Evolutionary conservation across 2,888 invertebrate genomes (phyloP).

Genomic region (Laothoe populi): DNA sequence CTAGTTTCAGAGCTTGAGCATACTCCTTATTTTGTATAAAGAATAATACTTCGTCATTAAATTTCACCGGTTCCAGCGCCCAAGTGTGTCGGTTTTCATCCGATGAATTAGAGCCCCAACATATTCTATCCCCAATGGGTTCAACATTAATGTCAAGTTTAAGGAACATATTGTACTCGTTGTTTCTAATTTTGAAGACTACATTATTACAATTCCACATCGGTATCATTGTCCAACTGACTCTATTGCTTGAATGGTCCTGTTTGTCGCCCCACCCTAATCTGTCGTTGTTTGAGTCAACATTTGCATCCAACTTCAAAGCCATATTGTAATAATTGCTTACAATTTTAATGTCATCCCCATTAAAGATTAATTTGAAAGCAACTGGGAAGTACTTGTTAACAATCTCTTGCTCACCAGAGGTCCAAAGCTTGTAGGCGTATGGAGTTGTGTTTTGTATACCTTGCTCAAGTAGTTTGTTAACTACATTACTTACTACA

Average conservation of each 20-base stretch:
- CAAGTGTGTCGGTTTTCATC: conserved; percentile 39
- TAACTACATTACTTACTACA: conserved; percentile 38
- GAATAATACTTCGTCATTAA: conserved; percentile 43
- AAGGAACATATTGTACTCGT: conserved; percentile 43
- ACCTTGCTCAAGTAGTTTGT: conserved; percentile 39
- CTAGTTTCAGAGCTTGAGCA: conserved; percentile 46
- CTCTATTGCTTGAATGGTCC: conserved; percentile 38
- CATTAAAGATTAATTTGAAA: conserved; percentile 43
- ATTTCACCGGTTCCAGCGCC: conserved; percentile 45
- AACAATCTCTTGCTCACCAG: conserved; percentile 37
- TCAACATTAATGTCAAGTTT: conserved; percentile 42
- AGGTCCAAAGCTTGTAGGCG: conserved; percentile 48
- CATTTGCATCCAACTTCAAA: conserved; percentile 41
- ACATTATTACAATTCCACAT: conserved; percentile 42
- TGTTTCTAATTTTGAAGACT: conserved; percentile 47
- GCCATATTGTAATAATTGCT: conserved; percentile 41
- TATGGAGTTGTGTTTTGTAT: conserved; percentile 39
- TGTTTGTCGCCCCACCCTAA: conserved; percentile 43
- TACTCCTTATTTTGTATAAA: conserved; percentile 45
- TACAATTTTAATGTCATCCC: conserved; percentile 43
- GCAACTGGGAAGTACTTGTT: conserved; percentile 42
- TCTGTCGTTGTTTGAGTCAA: conserved; percentile 37
- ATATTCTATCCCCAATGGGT: conserved; percentile 42
- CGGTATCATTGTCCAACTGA: conserved; percentile 50
- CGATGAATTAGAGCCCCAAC: conserved; percentile 39